Percentiles rank a stretch among this genome's conserved stretches.
phyloP scores from a whole-genome alignment of 2,888 invertebrate genomes.

The Tenthredo notha region DNA sequence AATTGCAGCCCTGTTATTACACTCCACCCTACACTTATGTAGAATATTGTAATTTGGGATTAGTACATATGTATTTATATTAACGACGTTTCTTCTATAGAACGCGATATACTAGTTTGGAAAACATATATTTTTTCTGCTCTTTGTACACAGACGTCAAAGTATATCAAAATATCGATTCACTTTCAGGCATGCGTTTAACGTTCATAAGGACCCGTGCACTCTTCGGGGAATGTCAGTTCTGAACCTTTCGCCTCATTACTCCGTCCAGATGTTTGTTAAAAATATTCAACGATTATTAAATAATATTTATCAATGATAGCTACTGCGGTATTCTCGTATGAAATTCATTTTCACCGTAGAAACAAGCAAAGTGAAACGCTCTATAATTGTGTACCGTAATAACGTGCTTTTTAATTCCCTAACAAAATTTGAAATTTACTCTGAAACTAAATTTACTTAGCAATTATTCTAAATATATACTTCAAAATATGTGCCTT shows the following conservation, averaged over 20 bases:
- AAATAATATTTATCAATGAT: conserved; percentile 31
- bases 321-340: not conserved
- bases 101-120: conserved; percentile 12
- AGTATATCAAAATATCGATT: conserved; percentile 54
- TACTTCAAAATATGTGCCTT: conserved; percentile 26
- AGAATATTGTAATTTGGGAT: conserved; percentile 29
- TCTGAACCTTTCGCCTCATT: conserved; percentile 14
- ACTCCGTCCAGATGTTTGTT: conserved; percentile 41
- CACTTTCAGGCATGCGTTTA: conserved; percentile 61
- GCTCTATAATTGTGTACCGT: conserved; percentile 2
- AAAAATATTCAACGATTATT: conserved; percentile 18
- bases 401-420: conserved; percentile 13
- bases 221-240: conserved; percentile 57
- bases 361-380: not conserved
- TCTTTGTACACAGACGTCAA: conserved; percentile 17
- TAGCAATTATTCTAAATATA: not conserved
- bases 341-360: not conserved
- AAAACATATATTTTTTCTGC: conserved; percentile 16
- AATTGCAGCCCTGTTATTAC: not conserved
- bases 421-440: conserved; percentile 13
- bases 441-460: not conserved
- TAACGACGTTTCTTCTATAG: not conserved
- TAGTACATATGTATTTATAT: conserved; percentile 39
- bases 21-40: not conserved
- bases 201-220: conserved; percentile 60